phyloP scores from a whole-genome alignment of 2,797 vertebrate genomes.

The Labroides dimidiatus region DNA sequence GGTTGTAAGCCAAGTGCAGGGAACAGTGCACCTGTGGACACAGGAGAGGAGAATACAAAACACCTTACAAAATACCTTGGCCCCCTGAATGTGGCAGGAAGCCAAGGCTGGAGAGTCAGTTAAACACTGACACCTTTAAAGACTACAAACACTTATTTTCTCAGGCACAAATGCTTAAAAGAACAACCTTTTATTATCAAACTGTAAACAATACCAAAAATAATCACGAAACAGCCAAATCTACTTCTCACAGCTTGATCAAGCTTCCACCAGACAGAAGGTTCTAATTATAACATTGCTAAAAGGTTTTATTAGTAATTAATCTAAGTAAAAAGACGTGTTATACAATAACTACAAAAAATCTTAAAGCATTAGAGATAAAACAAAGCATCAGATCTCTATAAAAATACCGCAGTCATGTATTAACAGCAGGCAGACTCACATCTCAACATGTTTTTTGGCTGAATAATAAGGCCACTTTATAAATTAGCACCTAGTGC shows the following conservation, averaged over 20 bases:
- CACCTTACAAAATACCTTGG: constrained; percentile 68
- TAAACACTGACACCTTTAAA: constrained; percentile 16
- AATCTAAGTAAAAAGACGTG: constrained; percentile 53
- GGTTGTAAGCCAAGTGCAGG: constrained; percentile 80
- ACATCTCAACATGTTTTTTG: constrained; percentile 42
- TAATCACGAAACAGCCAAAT: constrained; percentile 57
- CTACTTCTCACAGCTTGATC: constrained; percentile 52
- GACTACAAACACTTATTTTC: constrained; percentile 32
- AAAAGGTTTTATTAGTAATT: constrained; percentile 62
- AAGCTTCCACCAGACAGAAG: constrained; percentile 59
- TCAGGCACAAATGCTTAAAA: constrained; percentile 51
- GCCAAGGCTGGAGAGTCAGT: constrained; percentile 35
- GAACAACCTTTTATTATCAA: constrained; percentile 65
- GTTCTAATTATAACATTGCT: constrained; percentile 44
- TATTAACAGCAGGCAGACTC: constrained; percentile 57
- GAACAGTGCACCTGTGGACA: constrained; percentile 83
- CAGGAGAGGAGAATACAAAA: constrained; percentile 71
- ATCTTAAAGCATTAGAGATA: constrained; percentile 69
- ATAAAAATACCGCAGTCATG: constrained; percentile 46
- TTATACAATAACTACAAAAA: constrained; percentile 85
- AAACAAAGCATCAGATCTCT: constrained; percentile 57
- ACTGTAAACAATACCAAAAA: constrained; percentile 49
- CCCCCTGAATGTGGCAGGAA: constrained; percentile 40
- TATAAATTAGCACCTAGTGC: constrained; percentile 64
- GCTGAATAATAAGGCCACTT: constrained; percentile 44